Conservation (phyloP, 2,113 vertebrate genomes). For the Phaetusa simplex region DNA sequence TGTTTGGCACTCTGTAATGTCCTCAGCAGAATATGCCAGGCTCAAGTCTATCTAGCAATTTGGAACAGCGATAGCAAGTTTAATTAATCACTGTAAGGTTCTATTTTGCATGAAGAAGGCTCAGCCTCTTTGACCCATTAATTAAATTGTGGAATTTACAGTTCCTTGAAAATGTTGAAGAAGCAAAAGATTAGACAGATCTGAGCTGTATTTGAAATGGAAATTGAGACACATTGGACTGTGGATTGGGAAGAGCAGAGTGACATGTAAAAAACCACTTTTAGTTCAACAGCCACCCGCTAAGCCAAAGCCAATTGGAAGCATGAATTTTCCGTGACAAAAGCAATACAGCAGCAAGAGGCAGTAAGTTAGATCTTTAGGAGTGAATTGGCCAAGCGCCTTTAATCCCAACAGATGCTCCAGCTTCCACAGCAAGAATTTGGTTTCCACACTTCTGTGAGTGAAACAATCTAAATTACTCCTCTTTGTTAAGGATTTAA, state of each 20-base stretch:
- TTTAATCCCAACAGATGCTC: neutral
- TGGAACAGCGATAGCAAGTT: slow-evolving; percentile 47
- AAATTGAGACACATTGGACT: slow-evolving; percentile 39
- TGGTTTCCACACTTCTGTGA: neutral
- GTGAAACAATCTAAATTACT: neutral
- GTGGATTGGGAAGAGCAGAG: neutral
- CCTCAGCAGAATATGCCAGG: slow-evolving; percentile 8
- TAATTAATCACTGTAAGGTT: slow-evolving; percentile 66
- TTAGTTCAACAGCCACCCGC: neutral
- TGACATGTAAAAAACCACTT: neutral
- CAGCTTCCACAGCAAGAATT: neutral
- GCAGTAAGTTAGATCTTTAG: neutral
- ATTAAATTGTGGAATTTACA: slow-evolving; percentile 70
- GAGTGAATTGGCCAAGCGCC: neutral
- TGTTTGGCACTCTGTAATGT: neutral
- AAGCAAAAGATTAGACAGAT: slow-evolving; percentile 59
- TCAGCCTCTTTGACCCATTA: slow-evolving; percentile 58
- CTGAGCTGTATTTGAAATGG: slow-evolving; percentile 58
- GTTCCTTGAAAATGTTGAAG: slow-evolving; percentile 56
- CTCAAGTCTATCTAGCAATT: slow-evolving; percentile 18
- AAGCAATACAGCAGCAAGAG: neutral
- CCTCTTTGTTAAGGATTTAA: neutral
- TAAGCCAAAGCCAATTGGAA: neutral
- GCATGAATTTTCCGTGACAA: neutral
- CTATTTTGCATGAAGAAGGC: slow-evolving; percentile 44